These are phyloP conservation scores for Phalloptychus januarius DNA, from an alignment of 2,797 vertebrate genomes.

Conservation along the genomic window DNA sequence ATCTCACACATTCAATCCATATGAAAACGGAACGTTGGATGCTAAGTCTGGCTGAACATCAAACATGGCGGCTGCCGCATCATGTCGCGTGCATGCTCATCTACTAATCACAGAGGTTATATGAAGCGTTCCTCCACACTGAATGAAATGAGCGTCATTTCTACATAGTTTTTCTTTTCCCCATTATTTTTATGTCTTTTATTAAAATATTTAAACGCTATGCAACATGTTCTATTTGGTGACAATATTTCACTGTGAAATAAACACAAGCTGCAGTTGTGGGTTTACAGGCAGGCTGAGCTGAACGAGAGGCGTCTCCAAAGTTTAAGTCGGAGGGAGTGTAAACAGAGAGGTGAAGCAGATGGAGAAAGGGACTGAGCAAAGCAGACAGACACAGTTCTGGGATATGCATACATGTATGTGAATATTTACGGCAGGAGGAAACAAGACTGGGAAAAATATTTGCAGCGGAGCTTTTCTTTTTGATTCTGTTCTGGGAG, in stretches of 20 bases:
- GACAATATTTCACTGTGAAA: neutral
- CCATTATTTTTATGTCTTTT: neutral
- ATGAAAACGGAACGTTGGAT: neutral
- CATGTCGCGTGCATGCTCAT: neutral
- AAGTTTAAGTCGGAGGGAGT: conserved; percentile 47
- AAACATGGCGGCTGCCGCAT: neutral
- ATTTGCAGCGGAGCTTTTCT: conserved; percentile 4
- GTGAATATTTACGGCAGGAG: conserved; percentile 20
- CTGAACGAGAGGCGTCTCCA: conserved; percentile 46
- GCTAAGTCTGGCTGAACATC: neutral
- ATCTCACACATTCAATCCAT: neutral
- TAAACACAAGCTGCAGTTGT: conserved; percentile 12
- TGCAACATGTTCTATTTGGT: neutral
- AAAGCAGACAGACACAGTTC: conserved; percentile 21
- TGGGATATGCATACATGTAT: conserved; percentile 8
- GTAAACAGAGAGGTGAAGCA: conserved; percentile 33
- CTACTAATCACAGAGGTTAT: neutral
- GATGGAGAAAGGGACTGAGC: conserved; percentile 50
- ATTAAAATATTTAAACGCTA: neutral
- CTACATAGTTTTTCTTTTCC: accelerated
- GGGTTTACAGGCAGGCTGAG: conserved; percentile 26
- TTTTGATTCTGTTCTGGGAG: conserved; percentile 6
- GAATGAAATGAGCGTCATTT: conserved; percentile 13
- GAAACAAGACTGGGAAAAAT: neutral
- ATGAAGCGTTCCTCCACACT: conserved; percentile 10